Conservation (phyloP, 2,113 vertebrate species). For the Austrofundulus limnaeus region DNA sequence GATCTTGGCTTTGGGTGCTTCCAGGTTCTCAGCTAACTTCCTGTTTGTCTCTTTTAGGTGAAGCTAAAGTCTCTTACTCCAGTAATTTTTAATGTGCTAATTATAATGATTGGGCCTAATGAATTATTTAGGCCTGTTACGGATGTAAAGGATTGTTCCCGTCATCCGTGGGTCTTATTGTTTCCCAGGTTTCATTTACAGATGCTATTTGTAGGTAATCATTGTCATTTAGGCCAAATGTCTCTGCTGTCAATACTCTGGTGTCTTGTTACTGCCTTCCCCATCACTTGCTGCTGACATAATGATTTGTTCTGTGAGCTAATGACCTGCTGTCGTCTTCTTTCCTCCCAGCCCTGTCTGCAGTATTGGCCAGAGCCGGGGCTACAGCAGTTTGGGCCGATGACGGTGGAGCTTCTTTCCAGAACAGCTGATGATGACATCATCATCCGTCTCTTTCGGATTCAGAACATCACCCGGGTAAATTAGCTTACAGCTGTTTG, state of each 20-base stretch:
- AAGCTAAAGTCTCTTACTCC: slow-evolving; percentile 48
- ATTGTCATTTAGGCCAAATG: slow-evolving; percentile 71
- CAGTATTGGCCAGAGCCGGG: slow-evolving; percentile 96
- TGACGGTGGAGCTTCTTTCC: slow-evolving; percentile 92
- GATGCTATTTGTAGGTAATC: slow-evolving; percentile 62
- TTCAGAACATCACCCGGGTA: slow-evolving; percentile 93
- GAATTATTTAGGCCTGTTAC: slow-evolving; percentile 56
- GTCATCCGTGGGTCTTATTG: not conserved
- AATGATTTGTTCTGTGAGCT: slow-evolving; percentile 49
- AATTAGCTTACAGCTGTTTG: slow-evolving; percentile 34
- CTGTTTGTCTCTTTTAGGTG: slow-evolving; percentile 54
- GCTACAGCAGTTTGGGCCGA: slow-evolving; percentile 91
- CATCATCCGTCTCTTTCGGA: slow-evolving; percentile 90
- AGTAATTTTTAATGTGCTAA: slow-evolving; percentile 67
- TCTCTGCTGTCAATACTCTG: slow-evolving; percentile 63
- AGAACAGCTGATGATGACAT: slow-evolving; percentile 87
- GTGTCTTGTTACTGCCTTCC: slow-evolving; percentile 60
- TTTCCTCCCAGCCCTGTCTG: slow-evolving; percentile 75
- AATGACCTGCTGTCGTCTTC: slow-evolving; percentile 35
- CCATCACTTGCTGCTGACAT: slow-evolving; percentile 48
- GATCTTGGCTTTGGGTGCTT: slow-evolving; percentile 30
- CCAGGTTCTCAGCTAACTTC: slow-evolving; percentile 41
- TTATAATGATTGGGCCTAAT: slow-evolving; percentile 65
- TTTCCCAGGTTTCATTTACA: slow-evolving; percentile 56
- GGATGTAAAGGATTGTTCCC: slow-evolving; percentile 48